Evolutionary conservation across 1,140 invertebrate genomes (phyloP).

Genomic region (Eumaeus atala): DNA sequence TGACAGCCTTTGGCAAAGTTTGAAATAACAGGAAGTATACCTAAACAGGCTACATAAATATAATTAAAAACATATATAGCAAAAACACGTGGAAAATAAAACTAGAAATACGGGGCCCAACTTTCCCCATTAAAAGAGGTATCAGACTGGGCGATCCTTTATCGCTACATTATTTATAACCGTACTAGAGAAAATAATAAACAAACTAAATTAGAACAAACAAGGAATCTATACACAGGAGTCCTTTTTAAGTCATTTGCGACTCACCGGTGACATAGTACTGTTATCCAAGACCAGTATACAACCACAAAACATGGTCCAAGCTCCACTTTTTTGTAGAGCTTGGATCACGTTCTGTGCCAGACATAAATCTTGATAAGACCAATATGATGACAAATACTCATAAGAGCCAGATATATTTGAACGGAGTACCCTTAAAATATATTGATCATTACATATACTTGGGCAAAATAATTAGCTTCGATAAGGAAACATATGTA

Average conservation of each 20-base stretch:
- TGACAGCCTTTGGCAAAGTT: not conserved
- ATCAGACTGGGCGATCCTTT: constrained; percentile 12
- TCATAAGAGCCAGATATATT: not conserved
- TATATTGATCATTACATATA: too few species aligned
- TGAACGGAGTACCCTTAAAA: constrained; percentile 11
- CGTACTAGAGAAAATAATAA: not conserved
- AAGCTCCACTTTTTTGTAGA: not conserved
- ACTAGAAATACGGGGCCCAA: not conserved
- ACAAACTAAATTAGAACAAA: constrained; percentile 2
- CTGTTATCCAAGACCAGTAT: constrained; percentile 2
- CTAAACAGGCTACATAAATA: not conserved
- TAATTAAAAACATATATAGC: constrained; percentile 6
- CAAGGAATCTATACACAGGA: not conserved
- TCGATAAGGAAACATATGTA: too few species aligned
- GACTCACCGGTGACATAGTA: constrained; percentile 7
- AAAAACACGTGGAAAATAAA: constrained; percentile 3
- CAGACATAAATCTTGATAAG: constrained; percentile 13
- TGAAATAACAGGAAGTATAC: constrained; percentile 1
- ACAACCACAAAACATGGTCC: not conserved
- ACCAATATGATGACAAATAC: constrained; percentile 26
- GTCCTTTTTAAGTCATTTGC: not conserved
- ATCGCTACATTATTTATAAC: constrained; percentile 8
- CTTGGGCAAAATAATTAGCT: too few species aligned
- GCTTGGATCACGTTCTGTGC: not conserved
- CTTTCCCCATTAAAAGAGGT: constrained; percentile 10